A percentile compares a stretch with the other conserved stretches of the same genome.
phyloP scores from a whole-genome alignment of 2,797 vertebrate genomes.

The Myotis myotis region DNA sequence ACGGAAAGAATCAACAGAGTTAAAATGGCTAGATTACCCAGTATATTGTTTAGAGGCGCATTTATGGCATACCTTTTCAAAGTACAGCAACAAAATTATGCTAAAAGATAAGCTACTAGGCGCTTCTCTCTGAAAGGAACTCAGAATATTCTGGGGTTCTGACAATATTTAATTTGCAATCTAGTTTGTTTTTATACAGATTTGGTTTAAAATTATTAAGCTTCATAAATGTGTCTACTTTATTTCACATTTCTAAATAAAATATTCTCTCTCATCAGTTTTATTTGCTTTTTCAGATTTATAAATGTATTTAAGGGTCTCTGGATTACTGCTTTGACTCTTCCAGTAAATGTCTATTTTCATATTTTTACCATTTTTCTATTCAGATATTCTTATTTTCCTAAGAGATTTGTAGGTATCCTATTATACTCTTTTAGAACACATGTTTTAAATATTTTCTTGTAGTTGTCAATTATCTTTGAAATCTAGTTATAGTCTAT shows the following conservation, averaged over 20 bases:
- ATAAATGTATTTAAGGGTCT: background rate
- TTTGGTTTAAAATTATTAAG: background rate
- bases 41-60: background rate
- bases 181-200: background rate
- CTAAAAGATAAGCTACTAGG: background rate
- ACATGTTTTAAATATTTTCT: background rate
- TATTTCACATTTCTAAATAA: background rate
- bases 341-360: background rate
- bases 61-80: background rate
- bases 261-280: background rate
- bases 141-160: background rate
- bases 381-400: background rate
- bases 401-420: background rate
- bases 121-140: background rate
- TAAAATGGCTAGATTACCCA: background rate
- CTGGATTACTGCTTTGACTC: background rate
- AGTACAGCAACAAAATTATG: background rate
- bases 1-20: background rate
- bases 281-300: background rate
- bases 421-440: background rate
- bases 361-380: background rate
- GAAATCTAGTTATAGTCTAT: background rate
- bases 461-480: background rate
- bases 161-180: background rate
- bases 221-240: background rate